Evolutionary conservation across 1,140 invertebrate genomes (phyloP).

Genomic region (Drosophila kohkoa): DNA sequence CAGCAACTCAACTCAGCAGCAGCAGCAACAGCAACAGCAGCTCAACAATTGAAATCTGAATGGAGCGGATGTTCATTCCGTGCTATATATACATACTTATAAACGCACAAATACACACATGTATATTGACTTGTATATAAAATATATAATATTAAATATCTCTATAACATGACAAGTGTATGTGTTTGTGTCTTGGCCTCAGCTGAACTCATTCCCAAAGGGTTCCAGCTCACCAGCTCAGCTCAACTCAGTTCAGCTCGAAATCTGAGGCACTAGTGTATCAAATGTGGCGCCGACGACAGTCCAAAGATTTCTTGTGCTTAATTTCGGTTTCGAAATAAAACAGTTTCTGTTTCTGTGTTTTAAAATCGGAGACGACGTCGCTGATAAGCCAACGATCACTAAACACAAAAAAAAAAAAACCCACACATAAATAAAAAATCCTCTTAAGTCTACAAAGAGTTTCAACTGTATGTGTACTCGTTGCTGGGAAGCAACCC

Average conservation of each 20-base stretch:
- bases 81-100: slow-evolving; percentile 32
- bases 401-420: slow-evolving; percentile 3
- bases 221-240: slow-evolving; percentile 47
- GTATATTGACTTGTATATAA: not conserved
- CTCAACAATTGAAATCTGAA: slow-evolving; percentile 69
- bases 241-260: slow-evolving; percentile 11
- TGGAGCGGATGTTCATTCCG: slow-evolving; percentile 75
- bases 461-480: slow-evolving; percentile 1
- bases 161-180: slow-evolving; percentile 19
- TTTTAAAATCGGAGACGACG: slow-evolving; percentile 22
- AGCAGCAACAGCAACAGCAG: slow-evolving; percentile 12
- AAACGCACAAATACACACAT: slow-evolving; percentile 9
- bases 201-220: slow-evolving; percentile 76
- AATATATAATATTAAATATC: slow-evolving; percentile 32
- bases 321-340: slow-evolving; percentile 47
- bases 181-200: slow-evolving; percentile 60
- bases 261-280: slow-evolving; percentile 44
- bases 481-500: not conserved
- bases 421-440: not conserved
- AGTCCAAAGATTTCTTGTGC: slow-evolving; percentile 43
- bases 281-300: slow-evolving; percentile 60
- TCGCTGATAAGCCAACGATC: slow-evolving; percentile 55
- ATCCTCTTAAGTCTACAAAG: not conserved
- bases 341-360: slow-evolving; percentile 33
- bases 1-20: slow-evolving; percentile 41